Evolutionary conservation across 2,797 vertebrate genomes (phyloP), one percentile per base, ranked within the genome.

Genomic region (Pitangus sulphuratus): DNA sequence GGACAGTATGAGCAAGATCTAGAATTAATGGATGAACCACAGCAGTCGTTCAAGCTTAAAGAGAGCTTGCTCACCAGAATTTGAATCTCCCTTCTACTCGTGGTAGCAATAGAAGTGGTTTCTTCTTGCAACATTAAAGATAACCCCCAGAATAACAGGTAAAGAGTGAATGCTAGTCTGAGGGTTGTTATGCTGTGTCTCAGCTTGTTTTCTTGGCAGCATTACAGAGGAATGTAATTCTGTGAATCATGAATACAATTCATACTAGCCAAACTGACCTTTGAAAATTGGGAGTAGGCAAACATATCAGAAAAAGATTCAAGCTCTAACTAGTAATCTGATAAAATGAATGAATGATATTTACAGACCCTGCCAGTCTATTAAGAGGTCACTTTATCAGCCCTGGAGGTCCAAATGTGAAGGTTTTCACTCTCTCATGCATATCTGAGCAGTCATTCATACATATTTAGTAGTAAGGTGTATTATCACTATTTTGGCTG

Each of bases 241-340:
- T 72, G 58, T 83, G 79, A 86, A 60, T 94, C 77, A 64, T 31
- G 62, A 94, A 82, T 79, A 80, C 31, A 14, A 83, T 74, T 93
- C 75, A 85, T 56, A n/a, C 79, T 65, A 81, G 78, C 90, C 83
- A 94, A 94, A 84, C 79, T 91, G 79, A 94, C 90, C 95, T 97
- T 94, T 95, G 91, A 90, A 90, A 97, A 93, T 44, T 83, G 56
- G 58, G 62, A 90, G 72, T 90, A 94, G 79, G 87, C 65, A 93
- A 94, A 95, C 57, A 88, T 12, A 94, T 70, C 87, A 96, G 81
- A 95, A 90, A 61, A 64, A 66, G 47, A 92, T 90, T 75, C 35
- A 53, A 74, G 58, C 74, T 93, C 53, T 86, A 87, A 89, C 57
- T 94, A 84, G 92, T 91, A 94, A 89, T 48, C 62, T 86, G 91